A percentile compares a stretch with the other conserved stretches of the same genome.
phyloP scores from a whole-genome alignment of 2,888 invertebrate species.

The Brachynemurus nebulosus region DNA sequence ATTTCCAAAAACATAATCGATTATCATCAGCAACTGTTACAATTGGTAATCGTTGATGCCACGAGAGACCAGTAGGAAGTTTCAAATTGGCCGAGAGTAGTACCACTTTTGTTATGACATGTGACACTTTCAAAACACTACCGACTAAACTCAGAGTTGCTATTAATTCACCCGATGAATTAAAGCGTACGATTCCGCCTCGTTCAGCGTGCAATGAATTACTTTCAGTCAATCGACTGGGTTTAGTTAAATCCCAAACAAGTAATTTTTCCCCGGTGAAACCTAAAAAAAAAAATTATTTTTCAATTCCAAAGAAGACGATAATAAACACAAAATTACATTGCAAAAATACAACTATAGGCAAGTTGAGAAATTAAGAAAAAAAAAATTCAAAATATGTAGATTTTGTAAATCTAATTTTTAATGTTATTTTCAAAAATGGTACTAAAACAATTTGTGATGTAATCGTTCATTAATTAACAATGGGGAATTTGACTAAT shows the following conservation, averaged over 20 bases:
- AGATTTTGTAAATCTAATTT: too few species aligned
- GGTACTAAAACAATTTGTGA: too few species aligned
- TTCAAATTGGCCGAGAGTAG: slow-evolving; percentile 38
- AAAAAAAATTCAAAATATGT: too few species aligned
- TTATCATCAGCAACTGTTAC: slow-evolving; percentile 44
- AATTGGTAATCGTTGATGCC: slow-evolving; percentile 48
- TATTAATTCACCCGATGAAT: slow-evolving; percentile 45
- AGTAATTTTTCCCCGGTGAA: slow-evolving; percentile 50
- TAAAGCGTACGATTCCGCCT: slow-evolving; percentile 44
- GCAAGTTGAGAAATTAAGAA: too few species aligned
- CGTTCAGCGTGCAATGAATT: slow-evolving; percentile 48
- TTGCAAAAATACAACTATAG: too few species aligned
- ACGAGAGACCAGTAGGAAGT: slow-evolving; percentile 43
- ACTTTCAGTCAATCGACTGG: slow-evolving; percentile 46
- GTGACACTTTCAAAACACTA: slow-evolving; percentile 48
- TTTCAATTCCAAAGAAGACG: too few species aligned
- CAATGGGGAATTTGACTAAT: too few species aligned
- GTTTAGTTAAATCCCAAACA: slow-evolving; percentile 51
- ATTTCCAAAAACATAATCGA: slow-evolving; percentile 46
- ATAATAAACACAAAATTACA: too few species aligned
- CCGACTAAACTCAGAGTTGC: slow-evolving; percentile 54
- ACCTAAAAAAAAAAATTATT: slow-evolving; percentile 29
- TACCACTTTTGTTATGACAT: slow-evolving; percentile 40
- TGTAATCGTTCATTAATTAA: too few species aligned
- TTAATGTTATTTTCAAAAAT: too few species aligned